A percentile compares a stretch with the other conserved stretches of the same genome.
Evolutionary conservation across 2,797 vertebrate genomes (phyloP).

Genomic region (Agapornis canus): DNA sequence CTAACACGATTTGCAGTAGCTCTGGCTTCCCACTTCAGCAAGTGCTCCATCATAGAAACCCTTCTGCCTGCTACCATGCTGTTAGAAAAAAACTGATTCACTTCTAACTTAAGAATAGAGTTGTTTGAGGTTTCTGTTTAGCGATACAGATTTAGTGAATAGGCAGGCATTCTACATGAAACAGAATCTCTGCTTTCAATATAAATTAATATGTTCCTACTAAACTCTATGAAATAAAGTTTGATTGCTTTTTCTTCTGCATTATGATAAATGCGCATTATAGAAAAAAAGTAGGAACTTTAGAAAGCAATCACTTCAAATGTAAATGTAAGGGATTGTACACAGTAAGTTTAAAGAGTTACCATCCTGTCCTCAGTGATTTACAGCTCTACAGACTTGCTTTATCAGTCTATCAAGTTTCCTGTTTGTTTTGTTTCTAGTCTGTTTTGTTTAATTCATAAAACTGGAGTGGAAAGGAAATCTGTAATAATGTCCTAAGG

Average conservation of each 20-base stretch:
- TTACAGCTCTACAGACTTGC: neutral
- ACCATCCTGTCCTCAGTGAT: neutral
- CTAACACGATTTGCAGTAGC: neutral
- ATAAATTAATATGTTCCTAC: constrained; percentile 31
- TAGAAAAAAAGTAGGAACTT: neutral
- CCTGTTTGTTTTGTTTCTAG: constrained; percentile 1
- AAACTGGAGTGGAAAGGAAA: neutral
- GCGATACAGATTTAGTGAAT: constrained; percentile 27
- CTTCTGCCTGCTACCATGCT: neutral
- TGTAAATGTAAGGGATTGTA: constrained; percentile 12
- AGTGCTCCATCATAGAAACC: neutral
- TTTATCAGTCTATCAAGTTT: constrained; percentile 27
- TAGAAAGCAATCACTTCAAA: constrained; percentile 6
- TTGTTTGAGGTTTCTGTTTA: constrained; percentile 1
- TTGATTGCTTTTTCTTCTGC: constrained; percentile 10
- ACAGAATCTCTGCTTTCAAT: neutral
- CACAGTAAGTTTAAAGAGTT: neutral
- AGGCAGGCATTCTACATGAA: neutral
- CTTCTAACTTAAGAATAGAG: constrained; percentile 15
- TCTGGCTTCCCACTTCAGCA: neutral
- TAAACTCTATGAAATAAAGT: neutral
- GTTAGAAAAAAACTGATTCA: neutral
- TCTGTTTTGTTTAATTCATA: constrained; percentile 44
- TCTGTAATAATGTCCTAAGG: neutral
- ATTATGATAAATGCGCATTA: constrained; percentile 1